A percentile compares a stretch with the other conserved stretches of the same genome.
Evolutionary conservation across 1,140 invertebrate genomes (phyloP).

Genomic region (Drosophila tristis): DNA sequence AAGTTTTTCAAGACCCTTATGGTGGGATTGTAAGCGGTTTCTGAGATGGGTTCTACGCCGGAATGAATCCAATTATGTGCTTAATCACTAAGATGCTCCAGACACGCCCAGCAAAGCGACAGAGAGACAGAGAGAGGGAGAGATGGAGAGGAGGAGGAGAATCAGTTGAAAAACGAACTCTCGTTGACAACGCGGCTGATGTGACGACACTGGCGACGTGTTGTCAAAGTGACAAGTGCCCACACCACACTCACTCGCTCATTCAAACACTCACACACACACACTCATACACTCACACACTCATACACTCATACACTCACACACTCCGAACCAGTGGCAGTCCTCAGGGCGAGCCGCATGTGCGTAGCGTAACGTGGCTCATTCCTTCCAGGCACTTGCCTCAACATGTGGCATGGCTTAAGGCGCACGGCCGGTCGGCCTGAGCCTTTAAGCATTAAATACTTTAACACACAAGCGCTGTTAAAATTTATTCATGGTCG

Average conservation of each 20-base stretch:
- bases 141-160: background rate
- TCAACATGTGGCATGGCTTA: conserved; percentile 77
- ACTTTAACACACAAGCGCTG: conserved; percentile 80
- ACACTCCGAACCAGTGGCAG: background rate
- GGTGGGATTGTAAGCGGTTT: no score
- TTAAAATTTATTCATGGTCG: conserved; percentile 81
- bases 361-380: conserved; percentile 46
- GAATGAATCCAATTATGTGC: conserved; percentile 82
- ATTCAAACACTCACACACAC: conserved; percentile 11
- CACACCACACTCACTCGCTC: conserved; percentile 38
- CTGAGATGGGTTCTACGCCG: conserved; percentile 63
- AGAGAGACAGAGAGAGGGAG: background rate
- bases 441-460: conserved; percentile 81
- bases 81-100: conserved; percentile 68
- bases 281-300: conserved; percentile 5
- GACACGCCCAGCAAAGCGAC: conserved; percentile 1
- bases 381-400: conserved; percentile 38
- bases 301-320: background rate
- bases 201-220: conserved; percentile 50
- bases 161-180: conserved; percentile 27
- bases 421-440: conserved; percentile 70
- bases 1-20: conserved; percentile 52
- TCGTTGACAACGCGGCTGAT: conserved; percentile 55
- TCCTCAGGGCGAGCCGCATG: conserved; percentile 40
- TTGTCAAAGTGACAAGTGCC: conserved; percentile 61